Conservation (phyloP, 92 coral and sea anemone genomes). For the Chrysogorgia sp. region DNA sequence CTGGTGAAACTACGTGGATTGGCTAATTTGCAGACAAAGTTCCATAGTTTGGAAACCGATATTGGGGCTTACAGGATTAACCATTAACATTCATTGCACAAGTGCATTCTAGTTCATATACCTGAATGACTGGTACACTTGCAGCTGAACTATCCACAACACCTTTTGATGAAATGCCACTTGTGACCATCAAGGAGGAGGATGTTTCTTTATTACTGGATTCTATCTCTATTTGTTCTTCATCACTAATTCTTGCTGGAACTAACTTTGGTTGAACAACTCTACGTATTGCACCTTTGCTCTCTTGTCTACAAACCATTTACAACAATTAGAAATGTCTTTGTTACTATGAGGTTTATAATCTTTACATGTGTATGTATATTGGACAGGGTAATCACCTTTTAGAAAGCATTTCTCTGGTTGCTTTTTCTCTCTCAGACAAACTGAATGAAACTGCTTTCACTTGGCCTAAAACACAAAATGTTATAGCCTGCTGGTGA, state of each 20-base stretch:
- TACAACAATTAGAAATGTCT: not conserved
- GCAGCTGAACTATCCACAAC: slow-evolving; percentile 91
- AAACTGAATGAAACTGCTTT: slow-evolving; percentile 67
- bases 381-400: slow-evolving; percentile 60
- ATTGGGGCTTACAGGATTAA: too few species aligned
- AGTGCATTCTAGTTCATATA: too few species aligned
- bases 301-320: slow-evolving; percentile 67
- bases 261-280: slow-evolving; percentile 83
- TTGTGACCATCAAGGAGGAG: slow-evolving; percentile 3
- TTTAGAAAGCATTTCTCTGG: slow-evolving; percentile 74
- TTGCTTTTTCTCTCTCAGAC: slow-evolving; percentile 76
- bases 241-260: slow-evolving; percentile 17
- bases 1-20: too few species aligned
- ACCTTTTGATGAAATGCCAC: slow-evolving; percentile 79
- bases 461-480: slow-evolving; percentile 60
- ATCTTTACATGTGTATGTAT: not conserved
- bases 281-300: slow-evolving; percentile 69
- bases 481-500: not conserved
- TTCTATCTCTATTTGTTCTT: slow-evolving; percentile 24
- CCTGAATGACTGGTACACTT: slow-evolving; percentile 89
- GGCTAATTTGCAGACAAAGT: too few species aligned
- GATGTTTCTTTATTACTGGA: not conserved
- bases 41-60: too few species aligned
- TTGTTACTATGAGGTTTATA: not conserved
- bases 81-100: too few species aligned